These are phyloP conservation scores for Acomys russatus DNA, from an alignment of 2,797 vertebrate genomes.

Conservation along the genomic window DNA sequence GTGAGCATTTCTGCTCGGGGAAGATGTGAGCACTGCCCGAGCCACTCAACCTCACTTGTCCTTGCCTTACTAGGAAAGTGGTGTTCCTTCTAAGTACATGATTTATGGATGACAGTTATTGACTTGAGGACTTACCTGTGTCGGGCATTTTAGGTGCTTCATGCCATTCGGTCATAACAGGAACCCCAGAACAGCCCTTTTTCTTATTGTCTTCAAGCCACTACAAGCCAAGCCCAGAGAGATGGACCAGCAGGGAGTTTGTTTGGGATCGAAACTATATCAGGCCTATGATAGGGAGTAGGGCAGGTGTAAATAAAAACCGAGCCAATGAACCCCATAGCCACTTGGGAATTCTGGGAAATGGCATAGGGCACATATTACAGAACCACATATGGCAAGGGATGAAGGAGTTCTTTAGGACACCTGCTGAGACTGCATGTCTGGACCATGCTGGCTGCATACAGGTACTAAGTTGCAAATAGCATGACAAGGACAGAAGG, in stretches of 20 bases:
- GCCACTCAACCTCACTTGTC: rapidly evolving
- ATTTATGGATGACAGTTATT: neutral
- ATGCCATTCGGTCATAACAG: rapidly evolving
- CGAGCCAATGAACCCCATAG: neutral
- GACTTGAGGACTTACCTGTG: neutral
- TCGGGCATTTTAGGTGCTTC: neutral
- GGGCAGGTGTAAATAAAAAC: neutral
- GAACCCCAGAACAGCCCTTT: neutral
- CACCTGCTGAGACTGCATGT: neutral
- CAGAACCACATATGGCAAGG: rapidly evolving
- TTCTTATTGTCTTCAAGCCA: neutral
- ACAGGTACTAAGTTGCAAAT: neutral
- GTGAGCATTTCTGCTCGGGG: neutral
- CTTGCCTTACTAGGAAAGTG: neutral
- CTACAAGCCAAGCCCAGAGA: neutral
- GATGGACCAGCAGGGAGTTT: neutral
- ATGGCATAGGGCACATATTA: neutral
- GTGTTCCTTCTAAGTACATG: neutral
- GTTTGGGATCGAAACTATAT: neutral
- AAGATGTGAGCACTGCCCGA: neutral
- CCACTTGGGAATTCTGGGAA: neutral
- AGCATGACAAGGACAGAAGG: neutral
- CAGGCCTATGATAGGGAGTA: neutral
- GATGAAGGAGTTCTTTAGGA: neutral
- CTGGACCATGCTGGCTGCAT: neutral